phyloP scores from a whole-genome alignment of 2,797 vertebrate species.

The Poliocrania exsul region DNA sequence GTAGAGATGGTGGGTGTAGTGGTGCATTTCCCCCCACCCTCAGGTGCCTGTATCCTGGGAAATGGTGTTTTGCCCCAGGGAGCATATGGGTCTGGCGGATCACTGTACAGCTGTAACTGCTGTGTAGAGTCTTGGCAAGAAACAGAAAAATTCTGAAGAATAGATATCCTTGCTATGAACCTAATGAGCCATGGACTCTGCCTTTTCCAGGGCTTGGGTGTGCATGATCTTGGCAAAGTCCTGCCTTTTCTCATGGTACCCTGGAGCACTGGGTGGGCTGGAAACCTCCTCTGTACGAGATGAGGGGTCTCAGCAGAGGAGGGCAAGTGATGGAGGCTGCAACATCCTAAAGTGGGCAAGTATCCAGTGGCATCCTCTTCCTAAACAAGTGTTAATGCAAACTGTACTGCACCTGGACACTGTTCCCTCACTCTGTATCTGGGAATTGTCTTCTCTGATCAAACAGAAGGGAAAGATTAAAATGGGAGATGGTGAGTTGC shows the following conservation, averaged over 20 bases:
- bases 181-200: background rate
- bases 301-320: background rate
- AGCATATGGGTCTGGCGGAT: background rate
- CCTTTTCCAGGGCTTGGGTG: background rate
- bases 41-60: background rate
- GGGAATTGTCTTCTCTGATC: background rate
- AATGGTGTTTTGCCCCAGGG: background rate
- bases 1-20: background rate
- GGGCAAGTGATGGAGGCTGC: background rate
- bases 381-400: background rate
- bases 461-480: conserved; percentile 13
- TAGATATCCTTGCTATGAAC: background rate
- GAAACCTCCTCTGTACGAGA: background rate
- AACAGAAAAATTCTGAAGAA: background rate
- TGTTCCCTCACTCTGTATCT: background rate
- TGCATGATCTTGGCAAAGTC: background rate
- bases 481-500: conserved; percentile 34
- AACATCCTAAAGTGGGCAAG: background rate
- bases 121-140: background rate
- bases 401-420: background rate
- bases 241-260: background rate
- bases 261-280: background rate
- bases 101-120: background rate
- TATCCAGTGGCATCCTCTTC: background rate
- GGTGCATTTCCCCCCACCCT: background rate